Evolutionary conservation across 2,113 vertebrate species (phyloP).

Genomic region (Gorsachius goisagi): DNA sequence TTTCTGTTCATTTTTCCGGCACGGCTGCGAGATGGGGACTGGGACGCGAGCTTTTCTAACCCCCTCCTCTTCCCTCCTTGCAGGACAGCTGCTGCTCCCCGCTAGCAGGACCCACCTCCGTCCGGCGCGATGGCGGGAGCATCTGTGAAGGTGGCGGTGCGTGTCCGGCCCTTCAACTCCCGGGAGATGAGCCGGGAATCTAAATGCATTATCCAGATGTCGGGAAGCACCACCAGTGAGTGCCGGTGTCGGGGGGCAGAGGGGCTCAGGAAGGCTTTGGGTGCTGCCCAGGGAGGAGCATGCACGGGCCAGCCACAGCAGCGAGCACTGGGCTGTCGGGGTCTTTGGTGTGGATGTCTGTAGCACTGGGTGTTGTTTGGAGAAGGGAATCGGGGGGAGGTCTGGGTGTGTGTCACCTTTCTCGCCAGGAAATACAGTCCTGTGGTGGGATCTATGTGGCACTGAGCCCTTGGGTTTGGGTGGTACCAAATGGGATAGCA

Average conservation of each 20-base stretch:
- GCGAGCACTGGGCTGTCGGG: accelerated
- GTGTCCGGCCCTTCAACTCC: constrained; percentile 97
- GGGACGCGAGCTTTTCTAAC: not conserved
- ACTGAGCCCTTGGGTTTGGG: not conserved
- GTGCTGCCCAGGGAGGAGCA: not conserved
- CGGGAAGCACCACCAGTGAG: constrained; percentile 98
- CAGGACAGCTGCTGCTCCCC: not conserved
- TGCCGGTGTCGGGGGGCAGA: not conserved
- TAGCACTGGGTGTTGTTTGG: accelerated
- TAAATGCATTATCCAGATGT: constrained; percentile 99
- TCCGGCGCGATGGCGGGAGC: constrained; percentile 87
- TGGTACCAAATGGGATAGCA: not conserved
- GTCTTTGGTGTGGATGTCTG: not conserved
- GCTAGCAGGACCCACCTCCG: not conserved
- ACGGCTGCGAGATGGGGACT: accelerated
- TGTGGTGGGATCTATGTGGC: accelerated
- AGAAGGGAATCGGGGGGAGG: not conserved
- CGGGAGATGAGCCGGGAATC: constrained; percentile 92
- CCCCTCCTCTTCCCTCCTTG: not conserved
- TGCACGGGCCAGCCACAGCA: accelerated
- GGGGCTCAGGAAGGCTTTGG: not conserved
- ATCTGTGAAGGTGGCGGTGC: constrained; percentile 97
- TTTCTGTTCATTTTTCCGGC: not conserved
- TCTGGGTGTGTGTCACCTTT: not conserved
- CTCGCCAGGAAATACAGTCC: not conserved